A percentile compares a stretch with the other conserved stretches of the same genome.
Conservation (phyloP, 2,797 vertebrate genomes). For the Karalla daura region DNA sequence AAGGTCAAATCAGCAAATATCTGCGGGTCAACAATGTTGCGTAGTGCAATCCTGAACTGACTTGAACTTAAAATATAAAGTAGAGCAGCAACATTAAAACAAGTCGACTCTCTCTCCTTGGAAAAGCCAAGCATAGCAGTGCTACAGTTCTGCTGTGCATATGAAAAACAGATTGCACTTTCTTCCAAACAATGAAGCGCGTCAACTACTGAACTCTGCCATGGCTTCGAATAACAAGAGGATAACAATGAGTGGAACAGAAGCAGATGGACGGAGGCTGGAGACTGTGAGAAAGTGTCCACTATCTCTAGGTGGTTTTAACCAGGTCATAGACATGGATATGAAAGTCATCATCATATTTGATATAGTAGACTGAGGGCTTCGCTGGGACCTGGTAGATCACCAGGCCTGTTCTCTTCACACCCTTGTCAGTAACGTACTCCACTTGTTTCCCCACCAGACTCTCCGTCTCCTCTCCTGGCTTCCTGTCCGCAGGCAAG, state of each 20-base stretch:
- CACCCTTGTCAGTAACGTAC: slow-evolving; percentile 88
- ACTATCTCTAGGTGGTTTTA: slow-evolving; percentile 84
- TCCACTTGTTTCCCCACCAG: slow-evolving; percentile 90
- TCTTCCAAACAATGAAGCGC: slow-evolving; percentile 65
- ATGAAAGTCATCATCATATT: slow-evolving; percentile 90
- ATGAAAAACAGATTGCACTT: slow-evolving; percentile 62
- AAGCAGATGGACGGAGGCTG: slow-evolving; percentile 55
- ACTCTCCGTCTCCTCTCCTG: slow-evolving; percentile 87
- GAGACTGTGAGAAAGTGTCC: slow-evolving; percentile 53
- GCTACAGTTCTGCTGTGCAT: slow-evolving; percentile 76
- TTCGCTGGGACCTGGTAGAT: slow-evolving; percentile 89
- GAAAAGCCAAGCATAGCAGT: slow-evolving; percentile 59
- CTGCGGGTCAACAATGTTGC: slow-evolving; percentile 34
- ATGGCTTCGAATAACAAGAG: slow-evolving; percentile 53
- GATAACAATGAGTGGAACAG: slow-evolving; percentile 46
- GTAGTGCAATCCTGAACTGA: slow-evolving; percentile 49
- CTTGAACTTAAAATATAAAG: slow-evolving; percentile 45
- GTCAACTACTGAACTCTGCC: slow-evolving; percentile 52
- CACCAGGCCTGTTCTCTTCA: slow-evolving; percentile 88
- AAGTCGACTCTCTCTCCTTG: slow-evolving; percentile 24
- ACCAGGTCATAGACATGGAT: slow-evolving; percentile 90
- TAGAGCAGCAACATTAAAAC: slow-evolving; percentile 62
- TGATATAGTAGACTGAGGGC: slow-evolving; percentile 89
- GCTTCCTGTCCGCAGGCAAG: slow-evolving; percentile 87
- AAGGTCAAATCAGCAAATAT: slow-evolving; percentile 29